phyloP scores from a whole-genome alignment of 1,140 invertebrate genomes.

The Drosophila nasuta region DNA sequence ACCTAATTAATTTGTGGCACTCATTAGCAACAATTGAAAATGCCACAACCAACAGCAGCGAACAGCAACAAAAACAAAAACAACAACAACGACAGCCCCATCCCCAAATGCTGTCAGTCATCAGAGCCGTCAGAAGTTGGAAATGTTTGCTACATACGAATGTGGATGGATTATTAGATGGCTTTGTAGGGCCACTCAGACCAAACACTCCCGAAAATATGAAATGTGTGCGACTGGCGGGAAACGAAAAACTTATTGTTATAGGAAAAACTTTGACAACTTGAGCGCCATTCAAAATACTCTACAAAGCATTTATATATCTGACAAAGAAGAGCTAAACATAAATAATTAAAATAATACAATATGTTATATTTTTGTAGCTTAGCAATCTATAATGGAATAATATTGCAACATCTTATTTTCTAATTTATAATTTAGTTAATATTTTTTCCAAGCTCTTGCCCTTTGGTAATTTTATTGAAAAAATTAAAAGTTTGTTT shows the following conservation, averaged over 20 bases:
- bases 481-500: too few species aligned
- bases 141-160: slow-evolving; percentile 59
- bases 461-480: too few species aligned
- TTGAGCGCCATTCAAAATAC: neutral
- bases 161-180: slow-evolving; percentile 52
- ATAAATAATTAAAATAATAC: too few species aligned
- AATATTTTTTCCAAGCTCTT: too few species aligned
- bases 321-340: too few species aligned
- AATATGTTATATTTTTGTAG: too few species aligned
- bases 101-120: slow-evolving; percentile 29
- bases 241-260: slow-evolving; percentile 6
- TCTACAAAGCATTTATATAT: neutral
- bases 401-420: too few species aligned
- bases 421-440: too few species aligned
- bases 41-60: slow-evolving; percentile 58
- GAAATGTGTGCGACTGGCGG: slow-evolving; percentile 21
- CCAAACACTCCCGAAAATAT: slow-evolving; percentile 29
- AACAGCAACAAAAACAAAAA: neutral
- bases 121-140: slow-evolving; percentile 55
- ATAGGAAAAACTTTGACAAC: slow-evolving; percentile 3
- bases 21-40: slow-evolving; percentile 83
- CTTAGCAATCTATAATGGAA: too few species aligned
- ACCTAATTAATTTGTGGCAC: slow-evolving; percentile 83
- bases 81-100: neutral
- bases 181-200: slow-evolving; percentile 18